Evolutionary conservation across 92 coral and sea anemone species (phyloP).

Genomic region (Anthopleura xanthogrammica): DNA sequence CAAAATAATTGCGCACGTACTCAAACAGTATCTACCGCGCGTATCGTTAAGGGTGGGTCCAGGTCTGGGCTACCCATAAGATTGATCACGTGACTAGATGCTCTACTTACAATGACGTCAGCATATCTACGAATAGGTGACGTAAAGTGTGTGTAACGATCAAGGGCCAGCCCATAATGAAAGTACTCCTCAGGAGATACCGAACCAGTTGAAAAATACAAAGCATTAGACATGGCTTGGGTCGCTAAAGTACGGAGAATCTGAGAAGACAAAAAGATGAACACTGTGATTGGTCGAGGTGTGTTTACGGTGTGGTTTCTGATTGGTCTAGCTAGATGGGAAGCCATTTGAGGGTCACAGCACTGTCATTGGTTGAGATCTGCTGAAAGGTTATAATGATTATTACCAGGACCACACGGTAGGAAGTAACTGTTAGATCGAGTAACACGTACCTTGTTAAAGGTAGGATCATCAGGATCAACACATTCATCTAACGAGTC

Average conservation of each 20-base stretch:
- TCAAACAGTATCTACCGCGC: too few relatives aligned
- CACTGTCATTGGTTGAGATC: not conserved
- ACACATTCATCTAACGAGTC: conserved; percentile 80
- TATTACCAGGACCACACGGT: not conserved
- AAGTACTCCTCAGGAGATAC: conserved; percentile 72
- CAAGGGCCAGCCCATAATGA: conserved; percentile 86
- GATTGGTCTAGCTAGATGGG: not conserved
- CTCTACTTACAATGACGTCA: conserved; percentile 76
- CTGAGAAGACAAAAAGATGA: conserved; percentile 22
- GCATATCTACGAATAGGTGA: conserved; percentile 94
- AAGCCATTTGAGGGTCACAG: conserved; percentile 1
- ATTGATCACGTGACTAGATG: not conserved
- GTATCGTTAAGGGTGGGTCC: too few relatives aligned
- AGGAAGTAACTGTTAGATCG: not conserved
- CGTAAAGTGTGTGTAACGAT: conserved; percentile 85
- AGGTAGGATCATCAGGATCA: conserved; percentile 74
- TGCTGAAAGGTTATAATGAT: too few relatives aligned
- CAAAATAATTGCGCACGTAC: too few relatives aligned
- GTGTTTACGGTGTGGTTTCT: not conserved
- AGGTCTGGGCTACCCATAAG: too few relatives aligned
- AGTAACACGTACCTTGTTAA: conserved; percentile 68
- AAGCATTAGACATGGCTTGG: conserved; percentile 89
- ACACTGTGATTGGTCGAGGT: not conserved
- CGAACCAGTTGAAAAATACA: conserved; percentile 87
- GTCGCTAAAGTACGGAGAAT: conserved; percentile 79